Evolutionary conservation across 2,113 vertebrate genomes (phyloP).

Genomic region (Baryphthengus martii): DNA sequence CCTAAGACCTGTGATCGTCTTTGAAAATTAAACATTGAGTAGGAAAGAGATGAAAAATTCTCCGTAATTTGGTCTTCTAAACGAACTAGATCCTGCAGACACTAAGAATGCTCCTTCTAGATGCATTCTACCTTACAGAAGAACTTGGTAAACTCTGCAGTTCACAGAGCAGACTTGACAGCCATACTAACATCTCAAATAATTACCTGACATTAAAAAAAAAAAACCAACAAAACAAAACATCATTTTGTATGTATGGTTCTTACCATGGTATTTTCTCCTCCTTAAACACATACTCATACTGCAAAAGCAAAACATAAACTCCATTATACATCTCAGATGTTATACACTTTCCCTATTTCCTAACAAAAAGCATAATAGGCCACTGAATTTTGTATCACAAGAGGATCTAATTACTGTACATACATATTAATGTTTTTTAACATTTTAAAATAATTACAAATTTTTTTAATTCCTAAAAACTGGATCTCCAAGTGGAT

Average conservation of each 20-base stretch:
- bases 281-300: background rate
- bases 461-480: background rate
- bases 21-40: background rate
- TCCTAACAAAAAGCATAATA: background rate
- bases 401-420: background rate
- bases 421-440: background rate
- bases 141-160: background rate
- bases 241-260: background rate
- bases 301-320: conserved; percentile 31
- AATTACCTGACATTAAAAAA: background rate
- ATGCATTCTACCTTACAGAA: background rate
- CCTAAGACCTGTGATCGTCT: background rate
- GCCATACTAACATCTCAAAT: background rate
- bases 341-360: background rate
- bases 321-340: background rate
- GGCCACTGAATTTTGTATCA: background rate
- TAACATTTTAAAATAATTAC: background rate
- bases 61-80: background rate
- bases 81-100: background rate
- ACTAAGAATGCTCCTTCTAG: background rate
- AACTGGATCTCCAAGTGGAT: background rate
- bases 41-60: background rate
- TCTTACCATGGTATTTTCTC: conserved; percentile 41
- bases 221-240: no score
- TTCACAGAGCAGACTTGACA: background rate